phyloP scores from a whole-genome alignment of 2,888 invertebrate species.

The Alitta virens region DNA sequence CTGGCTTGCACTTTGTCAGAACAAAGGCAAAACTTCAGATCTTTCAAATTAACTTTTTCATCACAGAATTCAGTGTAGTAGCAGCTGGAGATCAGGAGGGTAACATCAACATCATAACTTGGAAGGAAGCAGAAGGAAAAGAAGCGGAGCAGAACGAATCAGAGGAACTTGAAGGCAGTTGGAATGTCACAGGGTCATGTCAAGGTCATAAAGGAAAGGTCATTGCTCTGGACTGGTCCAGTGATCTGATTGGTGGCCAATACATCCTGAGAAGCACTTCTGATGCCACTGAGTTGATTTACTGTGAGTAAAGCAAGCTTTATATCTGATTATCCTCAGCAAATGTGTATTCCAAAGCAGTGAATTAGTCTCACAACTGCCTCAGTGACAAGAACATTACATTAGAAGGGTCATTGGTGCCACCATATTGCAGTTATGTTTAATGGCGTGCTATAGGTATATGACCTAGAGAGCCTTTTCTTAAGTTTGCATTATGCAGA shows the following conservation, averaged over 20 bases:
- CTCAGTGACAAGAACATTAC: too few species aligned
- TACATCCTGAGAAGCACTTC: slow-evolving; percentile 15
- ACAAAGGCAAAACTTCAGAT: neutral
- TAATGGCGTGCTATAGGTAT: too few species aligned
- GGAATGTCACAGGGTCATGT: slow-evolving; percentile 28
- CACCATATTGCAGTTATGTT: too few species aligned
- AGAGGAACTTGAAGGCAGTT: slow-evolving; percentile 35
- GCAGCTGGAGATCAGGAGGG: slow-evolving; percentile 38
- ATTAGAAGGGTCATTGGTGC: too few species aligned
- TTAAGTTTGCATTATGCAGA: too few species aligned
- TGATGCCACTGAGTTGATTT: slow-evolving; percentile 3
- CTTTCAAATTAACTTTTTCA: neutral
- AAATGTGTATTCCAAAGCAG: too few species aligned
- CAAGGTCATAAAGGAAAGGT: slow-evolving; percentile 38
- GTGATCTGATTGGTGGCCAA: slow-evolving; percentile 22
- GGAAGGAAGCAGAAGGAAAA: slow-evolving; percentile 25
- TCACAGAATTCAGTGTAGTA: slow-evolving; percentile 21
- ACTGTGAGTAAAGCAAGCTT: slow-evolving; percentile 21
- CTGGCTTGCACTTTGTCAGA: too few species aligned
- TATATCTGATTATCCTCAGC: too few species aligned
- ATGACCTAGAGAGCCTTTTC: too few species aligned
- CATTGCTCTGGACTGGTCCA: slow-evolving; percentile 40
- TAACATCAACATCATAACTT: slow-evolving; percentile 32
- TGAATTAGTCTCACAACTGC: too few species aligned
- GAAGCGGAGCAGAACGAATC: slow-evolving; percentile 1